Evolutionary conservation across 1,140 invertebrate species (phyloP).

Genomic region (Dolichoris vasculosae): DNA sequence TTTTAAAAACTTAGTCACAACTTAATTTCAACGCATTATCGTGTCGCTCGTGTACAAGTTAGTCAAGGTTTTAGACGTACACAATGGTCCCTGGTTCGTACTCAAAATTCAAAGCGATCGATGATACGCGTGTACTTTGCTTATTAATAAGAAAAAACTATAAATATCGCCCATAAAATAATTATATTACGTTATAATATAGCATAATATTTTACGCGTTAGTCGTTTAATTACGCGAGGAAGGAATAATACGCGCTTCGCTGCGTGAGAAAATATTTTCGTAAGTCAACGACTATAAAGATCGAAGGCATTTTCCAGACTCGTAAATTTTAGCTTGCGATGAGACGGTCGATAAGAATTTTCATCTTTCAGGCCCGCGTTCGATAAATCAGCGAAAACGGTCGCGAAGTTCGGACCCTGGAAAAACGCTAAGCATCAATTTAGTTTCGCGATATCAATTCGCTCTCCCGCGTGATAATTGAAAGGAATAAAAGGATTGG

Average conservation of each 20-base stretch:
- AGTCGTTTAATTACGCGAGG: neutral
- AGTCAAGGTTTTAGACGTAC: neutral
- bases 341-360: no score
- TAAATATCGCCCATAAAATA: neutral
- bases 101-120: neutral
- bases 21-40: neutral
- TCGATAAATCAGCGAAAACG: neutral
- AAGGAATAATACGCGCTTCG: no score
- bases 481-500: conserved; percentile 6
- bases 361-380: no score
- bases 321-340: no score
- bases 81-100: neutral
- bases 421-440: neutral
- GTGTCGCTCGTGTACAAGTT: neutral
- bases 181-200: neutral
- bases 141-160: neutral
- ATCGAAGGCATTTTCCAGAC: no score
- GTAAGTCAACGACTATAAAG: no score
- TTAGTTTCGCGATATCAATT: neutral
- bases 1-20: neutral
- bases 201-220: neutral
- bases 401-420: neutral
- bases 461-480: neutral
- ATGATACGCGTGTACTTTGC: neutral
- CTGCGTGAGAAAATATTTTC: no score